phyloP scores from a whole-genome alignment of 2,888 invertebrate species.

The Drosophila cognata region DNA sequence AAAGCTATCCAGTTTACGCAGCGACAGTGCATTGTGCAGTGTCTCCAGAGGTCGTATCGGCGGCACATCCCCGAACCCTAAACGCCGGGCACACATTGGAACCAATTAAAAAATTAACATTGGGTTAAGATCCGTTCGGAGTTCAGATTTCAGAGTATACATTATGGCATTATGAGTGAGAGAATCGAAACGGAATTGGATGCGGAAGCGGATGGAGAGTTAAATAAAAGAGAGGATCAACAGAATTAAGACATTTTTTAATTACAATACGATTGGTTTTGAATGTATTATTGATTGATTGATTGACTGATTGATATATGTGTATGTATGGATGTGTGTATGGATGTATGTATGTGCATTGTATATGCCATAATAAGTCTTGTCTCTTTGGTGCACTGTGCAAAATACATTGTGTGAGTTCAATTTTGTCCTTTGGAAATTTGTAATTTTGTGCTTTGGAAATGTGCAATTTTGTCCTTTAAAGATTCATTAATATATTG shows the following conservation, averaged over 20 bases:
- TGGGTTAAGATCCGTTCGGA: not conserved
- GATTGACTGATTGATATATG: not conserved
- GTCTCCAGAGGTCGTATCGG: slow-evolving; percentile 98
- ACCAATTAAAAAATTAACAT: not conserved
- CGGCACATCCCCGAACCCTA: slow-evolving; percentile 95
- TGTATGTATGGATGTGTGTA: not conserved
- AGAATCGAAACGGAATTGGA: slow-evolving; percentile 4
- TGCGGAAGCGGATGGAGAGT: not conserved
- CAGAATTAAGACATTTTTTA: slow-evolving; percentile 3
- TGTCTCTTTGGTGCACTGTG: not conserved
- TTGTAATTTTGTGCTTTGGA: not conserved
- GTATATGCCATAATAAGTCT: not conserved
- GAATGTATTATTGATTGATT: not conserved
- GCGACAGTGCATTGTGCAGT: slow-evolving; percentile 97
- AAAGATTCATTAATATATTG: not conserved
- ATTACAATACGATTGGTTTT: not conserved
- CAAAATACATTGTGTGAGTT: not conserved
- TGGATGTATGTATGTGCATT: not conserved
- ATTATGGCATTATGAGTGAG: not conserved
- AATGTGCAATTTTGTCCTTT: no score
- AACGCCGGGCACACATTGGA: slow-evolving; percentile 74
- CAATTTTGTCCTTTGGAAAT: no score
- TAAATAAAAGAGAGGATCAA: slow-evolving; percentile 4
- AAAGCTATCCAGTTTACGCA: slow-evolving; percentile 95
- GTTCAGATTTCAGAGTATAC: not conserved